A percentile compares a stretch with the other conserved stretches of the same genome.
These are phyloP conservation scores for Taeniopygia guttata DNA, from an alignment of 2,797 vertebrate species.

Conservation along the genomic window DNA sequence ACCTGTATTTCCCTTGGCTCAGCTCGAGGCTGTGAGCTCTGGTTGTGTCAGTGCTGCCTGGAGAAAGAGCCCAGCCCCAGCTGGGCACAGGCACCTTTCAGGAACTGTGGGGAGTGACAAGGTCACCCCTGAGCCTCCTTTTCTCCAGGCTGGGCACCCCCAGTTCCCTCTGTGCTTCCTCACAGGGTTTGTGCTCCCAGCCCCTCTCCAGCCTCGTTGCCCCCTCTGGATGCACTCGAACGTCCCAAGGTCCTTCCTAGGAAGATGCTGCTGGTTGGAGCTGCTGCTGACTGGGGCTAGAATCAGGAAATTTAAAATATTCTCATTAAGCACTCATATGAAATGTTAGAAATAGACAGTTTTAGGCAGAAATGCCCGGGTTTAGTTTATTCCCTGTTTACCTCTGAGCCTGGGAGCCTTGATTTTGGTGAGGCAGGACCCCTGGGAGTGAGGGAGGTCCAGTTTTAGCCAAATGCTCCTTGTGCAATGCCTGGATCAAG, in stretches of 20 bases:
- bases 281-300: not conserved
- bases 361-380: not conserved
- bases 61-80: too few relatives aligned
- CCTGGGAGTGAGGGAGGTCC: not conserved
- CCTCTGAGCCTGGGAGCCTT: not conserved
- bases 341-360: not conserved
- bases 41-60: too few relatives aligned
- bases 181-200: not conserved
- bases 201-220: not conserved
- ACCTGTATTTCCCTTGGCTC: too few relatives aligned
- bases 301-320: not conserved
- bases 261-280: not conserved
- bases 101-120: too few relatives aligned
- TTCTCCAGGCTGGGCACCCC: too few relatives aligned
- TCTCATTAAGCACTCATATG: not conserved
- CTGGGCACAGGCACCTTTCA: too few relatives aligned
- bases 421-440: not conserved
- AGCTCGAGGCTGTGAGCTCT: too few relatives aligned
- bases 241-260: not conserved
- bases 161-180: too few relatives aligned
- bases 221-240: not conserved
- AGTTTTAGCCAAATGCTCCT: not conserved
- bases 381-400: not conserved
- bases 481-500: accelerated
- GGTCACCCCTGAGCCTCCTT: too few relatives aligned